A percentile compares a stretch with the other conserved stretches of the same genome.
Conservation (phyloP, 2,888 invertebrate species). For the Coelopa pilipes region DNA sequence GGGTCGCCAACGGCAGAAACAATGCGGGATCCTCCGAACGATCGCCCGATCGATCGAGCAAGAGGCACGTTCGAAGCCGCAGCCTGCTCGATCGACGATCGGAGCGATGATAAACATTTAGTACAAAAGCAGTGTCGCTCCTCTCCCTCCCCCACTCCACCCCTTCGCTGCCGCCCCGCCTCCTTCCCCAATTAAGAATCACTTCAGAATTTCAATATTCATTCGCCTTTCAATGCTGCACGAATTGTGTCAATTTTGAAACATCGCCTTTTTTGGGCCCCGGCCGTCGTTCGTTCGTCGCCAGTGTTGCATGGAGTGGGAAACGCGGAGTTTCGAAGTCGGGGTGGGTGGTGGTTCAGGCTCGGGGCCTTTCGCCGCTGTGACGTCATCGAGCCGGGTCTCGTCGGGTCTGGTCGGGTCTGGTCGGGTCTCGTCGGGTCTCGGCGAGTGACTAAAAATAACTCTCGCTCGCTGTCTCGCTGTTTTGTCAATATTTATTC, state of each 20-base stretch:
- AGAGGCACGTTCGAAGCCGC: too few species aligned
- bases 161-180: too few species aligned
- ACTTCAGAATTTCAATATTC: neutral
- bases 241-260: conserved; percentile 40
- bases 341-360: neutral
- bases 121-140: too few species aligned
- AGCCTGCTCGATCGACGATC: too few species aligned
- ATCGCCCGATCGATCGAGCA: too few species aligned
- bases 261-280: neutral
- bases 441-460: conserved; percentile 17
- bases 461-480: neutral
- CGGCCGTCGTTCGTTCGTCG: neutral
- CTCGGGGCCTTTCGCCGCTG: neutral
- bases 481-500: conserved; percentile 32
- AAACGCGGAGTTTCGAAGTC: neutral
- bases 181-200: conserved; percentile 9
- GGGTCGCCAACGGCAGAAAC: neutral
- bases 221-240: conserved; percentile 29
- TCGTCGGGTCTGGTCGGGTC: too few species aligned
- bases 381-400: too few species aligned
- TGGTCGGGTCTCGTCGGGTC: too few species aligned
- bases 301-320: neutral
- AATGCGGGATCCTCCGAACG: too few species aligned
- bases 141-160: too few species aligned
- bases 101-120: too few species aligned